Percentiles rank a stretch among this genome's conserved stretches.
These are phyloP conservation scores for Catajapyx aquilonaris DNA, from an alignment of 1,140 invertebrate species.

Conservation along the genomic window DNA sequence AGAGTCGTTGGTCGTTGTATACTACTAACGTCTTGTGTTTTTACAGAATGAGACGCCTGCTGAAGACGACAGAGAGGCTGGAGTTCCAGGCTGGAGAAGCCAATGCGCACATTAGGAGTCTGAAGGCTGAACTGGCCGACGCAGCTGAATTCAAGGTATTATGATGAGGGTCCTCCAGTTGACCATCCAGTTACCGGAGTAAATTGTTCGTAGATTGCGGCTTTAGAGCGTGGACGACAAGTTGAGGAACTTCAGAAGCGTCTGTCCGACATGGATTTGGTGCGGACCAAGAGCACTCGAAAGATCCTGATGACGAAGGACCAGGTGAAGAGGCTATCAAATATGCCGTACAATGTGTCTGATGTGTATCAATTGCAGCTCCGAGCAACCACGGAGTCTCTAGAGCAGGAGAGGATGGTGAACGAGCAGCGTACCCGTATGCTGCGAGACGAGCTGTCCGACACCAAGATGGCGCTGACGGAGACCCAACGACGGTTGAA, in stretches of 20 bases:
- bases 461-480: constrained; percentile 42
- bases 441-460: constrained; percentile 44
- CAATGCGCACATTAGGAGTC: constrained; percentile 42
- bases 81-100: constrained; percentile 47
- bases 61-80: constrained; percentile 51
- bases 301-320: constrained; percentile 48
- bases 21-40: constrained; percentile 4
- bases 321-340: constrained; percentile 20
- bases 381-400: constrained; percentile 33
- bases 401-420: constrained; percentile 42
- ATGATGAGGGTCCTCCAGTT: no score
- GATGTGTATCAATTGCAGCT: constrained; percentile 16
- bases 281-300: constrained; percentile 41
- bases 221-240: constrained; percentile 55
- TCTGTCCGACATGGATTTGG: constrained; percentile 44
- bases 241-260: constrained; percentile 60
- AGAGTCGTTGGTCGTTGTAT: no score
- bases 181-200: no score
- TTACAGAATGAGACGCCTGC: constrained; percentile 40
- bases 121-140: constrained; percentile 54
- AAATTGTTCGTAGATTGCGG: constrained; percentile 62
- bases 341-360: not conserved
- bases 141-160: constrained; percentile 62
- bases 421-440: constrained; percentile 41
- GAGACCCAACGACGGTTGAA: constrained; percentile 48